Percentiles rank a stretch among this genome's conserved stretches.
phyloP scores from a whole-genome alignment of 2,113 vertebrate genomes.

The Dissostichus mawsoni region DNA sequence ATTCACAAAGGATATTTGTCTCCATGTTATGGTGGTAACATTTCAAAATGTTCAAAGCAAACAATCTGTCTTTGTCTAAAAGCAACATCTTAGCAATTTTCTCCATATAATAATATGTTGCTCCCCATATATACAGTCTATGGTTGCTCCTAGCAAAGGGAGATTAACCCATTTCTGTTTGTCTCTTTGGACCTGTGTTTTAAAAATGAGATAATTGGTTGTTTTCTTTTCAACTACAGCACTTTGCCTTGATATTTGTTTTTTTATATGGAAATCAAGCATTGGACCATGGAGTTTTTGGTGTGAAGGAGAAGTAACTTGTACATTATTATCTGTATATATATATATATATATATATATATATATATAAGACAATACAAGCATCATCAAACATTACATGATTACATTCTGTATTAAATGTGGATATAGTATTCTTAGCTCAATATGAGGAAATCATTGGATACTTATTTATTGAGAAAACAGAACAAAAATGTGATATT shows the following conservation, averaged over 20 bases:
- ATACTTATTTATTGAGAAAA: not conserved
- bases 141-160: slow-evolving; percentile 10
- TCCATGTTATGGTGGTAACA: slow-evolving; percentile 45
- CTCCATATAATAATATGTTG: slow-evolving; percentile 27
- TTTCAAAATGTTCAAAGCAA: slow-evolving; percentile 55
- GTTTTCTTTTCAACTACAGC: slow-evolving; percentile 10
- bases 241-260: not conserved
- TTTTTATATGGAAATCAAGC: slow-evolving; percentile 9
- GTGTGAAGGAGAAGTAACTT: not conserved
- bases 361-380: not conserved
- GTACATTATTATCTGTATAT: not conserved
- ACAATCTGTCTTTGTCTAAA: slow-evolving; percentile 34
- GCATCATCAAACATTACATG: not conserved
- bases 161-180: slow-evolving; percentile 22
- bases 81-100: slow-evolving; percentile 32
- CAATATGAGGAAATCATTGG: not conserved
- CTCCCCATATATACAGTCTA: not conserved
- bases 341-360: too few species aligned
- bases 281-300: not conserved
- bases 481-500: not conserved
- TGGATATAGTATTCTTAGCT: not conserved
- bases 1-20: slow-evolving; percentile 49
- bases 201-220: not conserved
- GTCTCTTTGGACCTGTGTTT: not conserved
- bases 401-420: not conserved